Base-by-base conservation (phyloP, 2,888 invertebrate species). In the Lissocephala sabroskyi region DNA sequence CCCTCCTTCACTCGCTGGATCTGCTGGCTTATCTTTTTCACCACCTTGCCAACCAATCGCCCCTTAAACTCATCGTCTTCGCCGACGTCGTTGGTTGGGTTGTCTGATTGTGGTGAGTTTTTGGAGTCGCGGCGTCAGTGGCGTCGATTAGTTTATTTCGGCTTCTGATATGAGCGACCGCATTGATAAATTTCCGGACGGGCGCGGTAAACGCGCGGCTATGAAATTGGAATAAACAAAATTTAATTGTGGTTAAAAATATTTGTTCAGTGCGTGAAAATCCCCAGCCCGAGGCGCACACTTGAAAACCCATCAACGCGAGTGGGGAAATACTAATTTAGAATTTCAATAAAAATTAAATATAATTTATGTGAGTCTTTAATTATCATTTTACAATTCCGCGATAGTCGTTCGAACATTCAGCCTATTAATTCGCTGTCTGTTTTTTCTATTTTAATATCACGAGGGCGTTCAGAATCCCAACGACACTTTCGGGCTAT, bases 101-200 rank as follows among this genome's bases (percentile, higher is more conserved):
- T 32, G 23, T 26, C 11, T n/a, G 11, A 28, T 40, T 23, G 40
- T 40, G 40, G 40, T 40, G 40, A 28, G 26, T 26, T 28, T 23
- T 23, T 39, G 18, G 19, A 23, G 19, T 13, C 11, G 32, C 11
- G 18, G 35, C 9, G 13, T 18, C 32, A n/a, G 7, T 11, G 11
- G n/a, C 35, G 14, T 10, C 35, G 23, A 33, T 44, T 36, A 44
- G 44, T 44, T 35, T 23, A 28, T 16, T 35, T 26, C 16, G 44
- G 17, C 44, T 35, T 44, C 26, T 26, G 44, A 44, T 44, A 44
- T 44, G 36, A 14, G 19, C 36, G 36, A 26, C 26, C 33, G 33
- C 33, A 14, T 42, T 42, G 33, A 33, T 23, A 42, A 44, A 19
- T n/a, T n/a, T n/a, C n/a, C n/a, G n/a, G n/a, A n/a, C n/a, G n/a